These are phyloP conservation scores for Smutsia temminckii DNA, from an alignment of 2,797 vertebrate species.

Conservation along the genomic window DNA sequence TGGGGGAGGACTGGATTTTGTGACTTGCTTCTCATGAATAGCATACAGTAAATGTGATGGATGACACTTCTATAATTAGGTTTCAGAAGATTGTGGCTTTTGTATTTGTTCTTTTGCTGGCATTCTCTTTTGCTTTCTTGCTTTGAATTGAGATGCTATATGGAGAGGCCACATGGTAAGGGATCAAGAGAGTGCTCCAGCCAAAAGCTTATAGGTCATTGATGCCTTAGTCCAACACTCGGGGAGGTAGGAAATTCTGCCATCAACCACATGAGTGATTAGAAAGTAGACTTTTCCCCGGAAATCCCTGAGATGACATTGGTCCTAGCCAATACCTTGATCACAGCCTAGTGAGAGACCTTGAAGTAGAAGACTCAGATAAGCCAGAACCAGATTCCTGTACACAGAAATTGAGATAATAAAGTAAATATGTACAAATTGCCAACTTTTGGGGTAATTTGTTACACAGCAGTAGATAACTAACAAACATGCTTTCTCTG, in stretches of 20 bases:
- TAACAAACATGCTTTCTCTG: not conserved
- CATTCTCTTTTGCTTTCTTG: not conserved
- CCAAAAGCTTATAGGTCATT: not conserved
- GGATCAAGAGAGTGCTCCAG: not conserved
- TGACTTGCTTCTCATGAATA: not conserved
- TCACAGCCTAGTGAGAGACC: not conserved
- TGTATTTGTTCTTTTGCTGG: not conserved
- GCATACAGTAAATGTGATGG: not conserved
- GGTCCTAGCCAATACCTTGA: not conserved
- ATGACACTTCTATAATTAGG: not conserved
- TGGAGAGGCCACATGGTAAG: not conserved
- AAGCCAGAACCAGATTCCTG: not conserved
- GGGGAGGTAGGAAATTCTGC: not conserved
- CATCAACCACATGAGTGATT: not conserved
- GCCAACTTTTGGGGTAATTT: not conserved
- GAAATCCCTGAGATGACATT: not conserved
- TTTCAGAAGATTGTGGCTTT: not conserved
- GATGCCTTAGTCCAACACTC: not conserved
- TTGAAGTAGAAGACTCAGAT: not conserved
- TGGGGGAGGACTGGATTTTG: not conserved
- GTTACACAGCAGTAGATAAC: not conserved
- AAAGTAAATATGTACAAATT: not conserved
- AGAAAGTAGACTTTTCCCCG: not conserved
- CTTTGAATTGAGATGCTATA: not conserved
- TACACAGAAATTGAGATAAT: not conserved